Base-by-base conservation (phyloP, 2,797 vertebrate genomes). In the Pantherophis alleghaniensis region DNA sequence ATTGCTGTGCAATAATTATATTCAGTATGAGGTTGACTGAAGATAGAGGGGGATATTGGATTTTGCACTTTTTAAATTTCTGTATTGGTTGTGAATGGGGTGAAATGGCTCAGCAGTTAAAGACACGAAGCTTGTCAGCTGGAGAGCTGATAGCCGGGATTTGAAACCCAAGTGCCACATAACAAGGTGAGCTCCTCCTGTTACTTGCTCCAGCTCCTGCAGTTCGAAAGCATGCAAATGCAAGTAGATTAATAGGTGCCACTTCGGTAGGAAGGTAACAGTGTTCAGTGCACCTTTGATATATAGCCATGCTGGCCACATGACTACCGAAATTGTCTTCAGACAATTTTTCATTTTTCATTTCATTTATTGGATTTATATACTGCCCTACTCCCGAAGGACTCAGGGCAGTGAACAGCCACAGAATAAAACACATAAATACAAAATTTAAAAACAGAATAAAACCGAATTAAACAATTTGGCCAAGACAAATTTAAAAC, bases 281-380 rank as follows among this genome's bases (percentile, higher is more conserved):
- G n/a, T 0, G 0, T 69, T 69, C 14, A 0, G 1, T 69, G n/a
- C 6, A 69, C 28, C 28, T 69, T 32, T 16, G 5, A 32, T 16
- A 32, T 32, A 18, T 32, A 69, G 66, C 14, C 14, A 69, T 69
- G 14, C n/a, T 69, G 13, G 66, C 12, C 28, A 66, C 63, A 16
- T n/a, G 28, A 66, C n/a, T n/a, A 32, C 7, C 5, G 0, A 32
- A 69, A 32, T 32, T 69, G 14, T 69, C n/a, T 69, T 69, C 14
- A 32, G 66, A 32, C n/a, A 69, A 69, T 37, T 37, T 37, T 37
- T 37, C 37, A 69, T 37, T 37, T 37, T 37, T 37, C 37, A 37
- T 37, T 37, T 37, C 37, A 37, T 37, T 37, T 37, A 37, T 37
- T 37, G 37, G 37, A 37, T 37, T 1, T 37, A 37, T 37, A 37